Conservation (phyloP, 2,888 invertebrate genomes). For the Polia nebulosa region DNA sequence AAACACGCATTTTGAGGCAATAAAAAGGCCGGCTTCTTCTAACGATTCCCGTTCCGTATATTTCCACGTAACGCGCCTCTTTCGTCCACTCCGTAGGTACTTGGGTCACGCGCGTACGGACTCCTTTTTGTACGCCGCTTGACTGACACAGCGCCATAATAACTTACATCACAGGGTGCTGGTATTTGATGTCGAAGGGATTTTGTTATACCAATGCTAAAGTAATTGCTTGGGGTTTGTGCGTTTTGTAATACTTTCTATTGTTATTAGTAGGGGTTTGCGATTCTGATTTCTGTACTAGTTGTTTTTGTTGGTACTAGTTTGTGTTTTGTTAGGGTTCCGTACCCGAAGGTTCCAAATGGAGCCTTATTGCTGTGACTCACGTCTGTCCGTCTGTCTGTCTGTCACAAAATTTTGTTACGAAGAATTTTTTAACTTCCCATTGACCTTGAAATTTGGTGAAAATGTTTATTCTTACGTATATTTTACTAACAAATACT, state of each 20-base stretch:
- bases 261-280: conserved; percentile 1
- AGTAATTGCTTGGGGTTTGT: conserved; percentile 32
- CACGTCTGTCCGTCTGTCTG: too few species aligned
- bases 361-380: too few species aligned
- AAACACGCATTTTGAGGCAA: too few species aligned
- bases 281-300: background rate
- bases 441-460: too few species aligned
- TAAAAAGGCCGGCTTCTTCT: too few species aligned
- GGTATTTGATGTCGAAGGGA: conserved; percentile 56
- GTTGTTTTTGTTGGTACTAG: background rate
- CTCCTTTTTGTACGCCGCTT: conserved; percentile 76
- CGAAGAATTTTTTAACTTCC: too few species aligned
- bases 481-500: too few species aligned
- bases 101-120: conserved; percentile 81
- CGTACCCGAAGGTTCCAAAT: too few species aligned
- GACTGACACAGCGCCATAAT: conserved; percentile 69
- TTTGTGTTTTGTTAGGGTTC: too few species aligned
- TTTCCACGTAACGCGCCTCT: conserved; percentile 73
- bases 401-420: too few species aligned
- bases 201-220: conserved; percentile 43
- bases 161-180: conserved; percentile 60
- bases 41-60: conserved; percentile 63
- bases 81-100: conserved; percentile 73
- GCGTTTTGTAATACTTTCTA: conserved; percentile 30
- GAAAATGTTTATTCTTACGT: too few species aligned